phyloP scores from a whole-genome alignment of 2,888 invertebrate species.

The Nemurella pictetii region DNA sequence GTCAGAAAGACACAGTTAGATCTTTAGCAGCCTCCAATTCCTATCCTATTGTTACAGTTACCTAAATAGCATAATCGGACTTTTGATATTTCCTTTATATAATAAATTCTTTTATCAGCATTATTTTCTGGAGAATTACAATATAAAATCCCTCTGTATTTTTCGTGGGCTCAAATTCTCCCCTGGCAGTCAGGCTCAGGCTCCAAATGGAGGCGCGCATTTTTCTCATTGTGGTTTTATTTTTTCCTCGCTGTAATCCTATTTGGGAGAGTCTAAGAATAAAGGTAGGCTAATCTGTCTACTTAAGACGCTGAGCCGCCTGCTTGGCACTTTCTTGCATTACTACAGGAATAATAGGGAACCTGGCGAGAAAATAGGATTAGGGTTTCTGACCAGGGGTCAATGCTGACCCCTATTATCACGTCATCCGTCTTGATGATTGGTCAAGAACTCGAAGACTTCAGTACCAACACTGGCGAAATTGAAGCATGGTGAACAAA shows the following conservation, averaged over 20 bases:
- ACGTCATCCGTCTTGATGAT: background rate
- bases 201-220: background rate
- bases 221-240: constrained; percentile 13
- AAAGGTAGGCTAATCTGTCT: constrained; percentile 19
- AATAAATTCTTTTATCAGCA: constrained; percentile 9
- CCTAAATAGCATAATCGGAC: constrained; percentile 25
- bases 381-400: constrained; percentile 18
- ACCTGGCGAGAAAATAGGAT: constrained; percentile 24
- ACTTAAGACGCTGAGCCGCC: constrained; percentile 21
- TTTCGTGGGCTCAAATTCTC: constrained; percentile 7
- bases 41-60: background rate
- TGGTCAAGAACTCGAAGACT: background rate
- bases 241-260: constrained; percentile 28
- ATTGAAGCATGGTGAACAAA: background rate
- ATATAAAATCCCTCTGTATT: constrained; percentile 26
- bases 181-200: background rate
- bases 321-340: background rate
- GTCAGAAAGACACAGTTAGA: background rate
- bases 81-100: constrained; percentile 24
- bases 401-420: constrained; percentile 8
- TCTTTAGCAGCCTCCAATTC: background rate
- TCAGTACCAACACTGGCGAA: background rate
- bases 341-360: constrained; percentile 9
- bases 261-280: constrained; percentile 6
- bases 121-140: constrained; percentile 20